phyloP scores from a whole-genome alignment of 2,113 vertebrate species.

The Rhabdomys dilectus region DNA sequence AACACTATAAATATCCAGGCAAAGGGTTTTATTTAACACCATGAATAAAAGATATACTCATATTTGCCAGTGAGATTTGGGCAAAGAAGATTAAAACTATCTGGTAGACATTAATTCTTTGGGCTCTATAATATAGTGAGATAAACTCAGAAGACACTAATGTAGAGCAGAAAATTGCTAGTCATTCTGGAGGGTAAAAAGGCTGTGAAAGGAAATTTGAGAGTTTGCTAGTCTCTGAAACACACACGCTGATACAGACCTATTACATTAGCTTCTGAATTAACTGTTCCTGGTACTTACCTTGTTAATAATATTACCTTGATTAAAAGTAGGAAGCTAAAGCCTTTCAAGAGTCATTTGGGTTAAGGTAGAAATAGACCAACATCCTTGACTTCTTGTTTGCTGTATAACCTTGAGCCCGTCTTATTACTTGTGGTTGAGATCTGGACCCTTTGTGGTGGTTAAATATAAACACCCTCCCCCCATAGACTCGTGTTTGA shows the following conservation, averaged over 20 bases:
- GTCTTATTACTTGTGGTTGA: neutral
- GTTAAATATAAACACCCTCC: neutral
- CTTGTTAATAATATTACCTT: neutral
- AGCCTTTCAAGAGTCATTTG: neutral
- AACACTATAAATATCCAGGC: slow-evolving; percentile 38
- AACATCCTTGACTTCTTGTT: neutral
- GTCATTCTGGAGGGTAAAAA: slow-evolving; percentile 9
- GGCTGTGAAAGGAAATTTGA: neutral
- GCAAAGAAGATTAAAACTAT: slow-evolving; percentile 76
- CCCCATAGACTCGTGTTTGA: neutral
- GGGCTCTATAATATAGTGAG: slow-evolving; percentile 43
- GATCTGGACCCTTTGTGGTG: neutral
- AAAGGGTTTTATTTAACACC: slow-evolving; percentile 70
- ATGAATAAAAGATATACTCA: slow-evolving; percentile 75
- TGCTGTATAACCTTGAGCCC: neutral
- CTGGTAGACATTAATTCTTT: slow-evolving; percentile 62
- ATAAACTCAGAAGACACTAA: slow-evolving; percentile 26
- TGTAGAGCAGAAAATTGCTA: neutral
- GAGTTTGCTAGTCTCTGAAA: neutral
- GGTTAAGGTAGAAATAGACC: neutral
- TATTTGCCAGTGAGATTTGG: slow-evolving; percentile 75
- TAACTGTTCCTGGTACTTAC: neutral
- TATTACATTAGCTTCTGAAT: neutral
- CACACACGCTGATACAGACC: neutral
- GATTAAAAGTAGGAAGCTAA: neutral